These are phyloP conservation scores for Hyperopisus bebe DNA, from an alignment of 2,113 vertebrate genomes.

Conservation along the genomic window DNA sequence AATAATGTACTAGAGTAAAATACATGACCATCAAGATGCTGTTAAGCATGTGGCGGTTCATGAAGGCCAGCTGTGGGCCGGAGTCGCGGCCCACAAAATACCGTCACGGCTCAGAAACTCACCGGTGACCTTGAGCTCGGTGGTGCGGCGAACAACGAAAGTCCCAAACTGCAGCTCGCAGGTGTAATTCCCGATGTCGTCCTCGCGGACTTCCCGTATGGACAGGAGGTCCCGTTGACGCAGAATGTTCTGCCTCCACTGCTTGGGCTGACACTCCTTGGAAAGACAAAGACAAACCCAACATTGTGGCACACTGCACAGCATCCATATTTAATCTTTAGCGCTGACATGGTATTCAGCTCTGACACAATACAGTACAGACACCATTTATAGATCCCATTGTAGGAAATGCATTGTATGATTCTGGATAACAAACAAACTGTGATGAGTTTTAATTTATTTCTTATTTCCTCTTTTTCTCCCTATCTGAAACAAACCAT, in stretches of 20 bases:
- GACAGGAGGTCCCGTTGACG: constrained; percentile 78
- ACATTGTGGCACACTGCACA: not conserved
- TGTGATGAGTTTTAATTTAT: not conserved
- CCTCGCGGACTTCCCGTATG: constrained; percentile 89
- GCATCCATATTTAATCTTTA: not conserved
- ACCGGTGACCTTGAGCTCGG: constrained; percentile 95
- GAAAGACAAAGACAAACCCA: constrained; percentile 25
- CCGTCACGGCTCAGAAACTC: constrained; percentile 36
- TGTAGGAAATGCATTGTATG: not conserved
- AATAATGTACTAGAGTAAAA: not conserved
- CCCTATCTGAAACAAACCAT: not conserved
- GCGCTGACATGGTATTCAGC: not conserved
- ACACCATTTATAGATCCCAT: not conserved
- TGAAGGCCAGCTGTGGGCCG: not conserved
- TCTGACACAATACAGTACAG: not conserved
- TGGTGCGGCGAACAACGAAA: constrained; percentile 92
- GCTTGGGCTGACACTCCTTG: constrained; percentile 85
- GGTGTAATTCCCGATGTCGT: constrained; percentile 98
- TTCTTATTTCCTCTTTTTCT: not conserved
- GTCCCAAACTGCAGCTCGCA: constrained; percentile 90
- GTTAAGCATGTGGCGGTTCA: not conserved
- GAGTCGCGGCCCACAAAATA: not conserved
- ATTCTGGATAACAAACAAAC: not conserved
- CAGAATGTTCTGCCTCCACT: constrained; percentile 81
- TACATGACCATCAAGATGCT: not conserved